phyloP scores from a whole-genome alignment of 2,113 vertebrate species.

The Bothrops jararaca region DNA sequence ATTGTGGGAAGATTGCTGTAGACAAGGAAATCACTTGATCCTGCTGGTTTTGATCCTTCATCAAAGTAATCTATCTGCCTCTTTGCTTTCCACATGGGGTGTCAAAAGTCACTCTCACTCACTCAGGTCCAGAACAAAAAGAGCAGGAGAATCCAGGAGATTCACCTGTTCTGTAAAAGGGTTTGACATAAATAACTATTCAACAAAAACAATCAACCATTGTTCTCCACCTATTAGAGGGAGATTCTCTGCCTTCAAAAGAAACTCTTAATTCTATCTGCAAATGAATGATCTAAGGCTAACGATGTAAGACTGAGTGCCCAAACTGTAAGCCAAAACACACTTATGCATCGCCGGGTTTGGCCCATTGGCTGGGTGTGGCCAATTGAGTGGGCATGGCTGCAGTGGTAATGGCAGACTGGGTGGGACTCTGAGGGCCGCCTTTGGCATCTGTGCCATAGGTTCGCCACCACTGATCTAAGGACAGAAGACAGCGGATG shows the following conservation, averaged over 20 bases:
- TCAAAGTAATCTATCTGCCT: not conserved
- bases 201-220: not conserved
- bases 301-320: too few relatives aligned
- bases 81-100: not conserved
- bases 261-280: constrained; percentile 11
- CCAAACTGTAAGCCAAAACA: too few relatives aligned
- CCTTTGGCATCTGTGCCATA: too few relatives aligned
- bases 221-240: not conserved
- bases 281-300: not conserved
- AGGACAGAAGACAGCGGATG: not conserved
- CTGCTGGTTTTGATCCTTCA: not conserved
- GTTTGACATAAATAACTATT: not conserved
- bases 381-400: too few relatives aligned
- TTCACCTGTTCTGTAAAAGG: constrained; percentile 38
- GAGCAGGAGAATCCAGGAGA: not conserved
- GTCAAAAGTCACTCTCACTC: not conserved
- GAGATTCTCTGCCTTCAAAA: constrained; percentile 24
- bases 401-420: too few relatives aligned
- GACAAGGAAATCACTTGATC: too few relatives aligned
- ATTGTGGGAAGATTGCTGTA: too few relatives aligned
- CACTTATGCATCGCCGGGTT: too few relatives aligned
- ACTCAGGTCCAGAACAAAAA: not conserved
- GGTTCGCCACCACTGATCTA: too few relatives aligned
- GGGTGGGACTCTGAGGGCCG: too few relatives aligned
- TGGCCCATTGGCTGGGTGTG: too few relatives aligned